Conservation (phyloP, 2,888 invertebrate genomes). For the Bembecia ichneumoniformis region DNA sequence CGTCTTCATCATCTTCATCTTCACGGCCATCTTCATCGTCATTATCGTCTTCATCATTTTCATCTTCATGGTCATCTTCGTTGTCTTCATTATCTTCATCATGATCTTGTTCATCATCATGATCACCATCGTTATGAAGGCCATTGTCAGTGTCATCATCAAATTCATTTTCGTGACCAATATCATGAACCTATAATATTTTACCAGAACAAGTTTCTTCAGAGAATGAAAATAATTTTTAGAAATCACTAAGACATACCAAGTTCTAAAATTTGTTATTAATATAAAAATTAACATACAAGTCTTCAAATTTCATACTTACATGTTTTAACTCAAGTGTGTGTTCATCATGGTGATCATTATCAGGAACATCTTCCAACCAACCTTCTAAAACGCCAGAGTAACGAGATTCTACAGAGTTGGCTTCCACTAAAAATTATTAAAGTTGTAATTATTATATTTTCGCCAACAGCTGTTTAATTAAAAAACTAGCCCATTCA, state of each 20-base stretch:
- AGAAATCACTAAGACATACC: too few species aligned
- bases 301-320: conserved; percentile 21
- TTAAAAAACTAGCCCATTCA: too few species aligned
- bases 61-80: conserved; percentile 13
- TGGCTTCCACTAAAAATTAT: conserved; percentile 55
- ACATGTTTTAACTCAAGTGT: conserved; percentile 65
- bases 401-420: conserved; percentile 76
- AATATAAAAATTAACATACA: background rate
- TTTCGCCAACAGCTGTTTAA: too few species aligned
- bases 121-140: conserved; percentile 19
- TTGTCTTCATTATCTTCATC: conserved; percentile 20
- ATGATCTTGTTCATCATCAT: conserved; percentile 26
- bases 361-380: conserved; percentile 75
- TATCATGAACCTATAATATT: background rate
- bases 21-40: conserved; percentile 24
- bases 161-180: conserved; percentile 16
- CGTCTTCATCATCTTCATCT: conserved; percentile 31
- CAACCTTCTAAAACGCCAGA: conserved; percentile 84
- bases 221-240: background rate
- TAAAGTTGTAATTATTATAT: too few species aligned
- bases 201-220: background rate
- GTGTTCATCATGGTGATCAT: conserved; percentile 69
- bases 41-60: conserved; percentile 27
- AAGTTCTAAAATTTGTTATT: too few species aligned
- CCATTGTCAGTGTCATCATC: conserved; percentile 13